Evolutionary conservation across 1,140 invertebrate species (phyloP).

Genomic region (Daktulosphaira vitifoliae): DNA sequence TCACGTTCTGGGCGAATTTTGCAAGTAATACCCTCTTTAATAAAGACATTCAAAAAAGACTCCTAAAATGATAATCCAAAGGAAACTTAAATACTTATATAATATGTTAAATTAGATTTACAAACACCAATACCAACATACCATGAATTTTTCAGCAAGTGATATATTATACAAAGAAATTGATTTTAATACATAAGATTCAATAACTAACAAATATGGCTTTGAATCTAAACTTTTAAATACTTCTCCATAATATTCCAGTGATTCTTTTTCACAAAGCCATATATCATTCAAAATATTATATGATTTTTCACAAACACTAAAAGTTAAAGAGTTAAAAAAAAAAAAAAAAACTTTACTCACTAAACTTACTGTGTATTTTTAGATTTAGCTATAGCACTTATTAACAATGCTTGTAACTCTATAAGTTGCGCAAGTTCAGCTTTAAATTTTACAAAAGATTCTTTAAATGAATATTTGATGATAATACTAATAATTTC

Average conservation of each 20-base stretch:
- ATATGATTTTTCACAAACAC: conserved; percentile 18
- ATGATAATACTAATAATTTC: conserved; percentile 19
- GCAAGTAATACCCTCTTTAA: conserved; percentile 70
- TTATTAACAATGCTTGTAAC: conserved; percentile 4
- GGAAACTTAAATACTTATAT: too few relatives aligned
- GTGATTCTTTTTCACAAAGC: background rate
- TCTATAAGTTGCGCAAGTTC: conserved; percentile 18
- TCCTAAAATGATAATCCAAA: too few relatives aligned
- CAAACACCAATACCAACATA: background rate
- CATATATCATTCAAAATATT: conserved; percentile 23
- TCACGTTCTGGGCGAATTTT: conserved; percentile 64
- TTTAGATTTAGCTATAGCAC: conserved; percentile 13
- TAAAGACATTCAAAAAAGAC: conserved; percentile 61
- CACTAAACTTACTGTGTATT: conserved; percentile 10
- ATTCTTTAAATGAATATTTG: conserved; percentile 14
- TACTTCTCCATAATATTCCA: conserved; percentile 26
- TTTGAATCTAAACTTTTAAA: conserved; percentile 10
- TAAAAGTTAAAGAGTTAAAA: background rate
- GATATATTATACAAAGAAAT: background rate
- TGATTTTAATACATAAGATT: conserved; percentile 25
- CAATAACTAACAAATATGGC: conserved; percentile 16
- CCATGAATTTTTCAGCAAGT: conserved; percentile 12
- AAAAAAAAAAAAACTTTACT: background rate
- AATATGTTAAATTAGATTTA: too few relatives aligned
- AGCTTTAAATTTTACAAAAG: background rate